Evolutionary conservation across 2,888 invertebrate genomes (phyloP).

Genomic region (Lasioglossum marginatum): DNA sequence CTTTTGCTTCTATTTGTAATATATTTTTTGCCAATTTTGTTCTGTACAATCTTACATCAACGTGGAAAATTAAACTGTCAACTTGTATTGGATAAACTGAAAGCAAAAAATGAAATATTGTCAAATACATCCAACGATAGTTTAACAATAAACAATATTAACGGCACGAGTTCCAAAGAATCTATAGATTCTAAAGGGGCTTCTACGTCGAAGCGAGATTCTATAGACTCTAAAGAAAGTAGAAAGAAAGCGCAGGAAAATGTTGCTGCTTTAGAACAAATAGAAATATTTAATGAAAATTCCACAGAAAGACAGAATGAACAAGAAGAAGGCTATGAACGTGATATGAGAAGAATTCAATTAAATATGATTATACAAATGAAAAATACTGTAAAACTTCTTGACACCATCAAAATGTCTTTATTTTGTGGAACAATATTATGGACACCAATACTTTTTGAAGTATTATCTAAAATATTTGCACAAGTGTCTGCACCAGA

Average conservation of each 20-base stretch:
- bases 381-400: conserved; percentile 55
- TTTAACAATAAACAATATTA: background rate
- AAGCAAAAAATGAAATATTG: conserved; percentile 19
- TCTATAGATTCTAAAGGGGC: background rate
- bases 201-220: background rate
- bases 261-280: background rate
- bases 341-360: conserved; percentile 11
- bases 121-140: background rate
- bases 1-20: conserved; percentile 75
- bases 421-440: conserved; percentile 70
- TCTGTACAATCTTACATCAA: conserved; percentile 67
- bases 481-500: conserved; percentile 66
- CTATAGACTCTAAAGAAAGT: background rate
- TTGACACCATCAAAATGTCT: conserved; percentile 65
- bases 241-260: background rate
- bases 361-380: conserved; percentile 51
- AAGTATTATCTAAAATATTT: conserved; percentile 72
- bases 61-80: conserved; percentile 50
- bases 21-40: conserved; percentile 76
- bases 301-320: background rate
- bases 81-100: conserved; percentile 40
- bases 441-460: conserved; percentile 78
- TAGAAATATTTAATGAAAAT: background rate
- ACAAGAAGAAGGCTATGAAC: background rate
- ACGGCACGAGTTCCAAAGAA: background rate